phyloP scores from a whole-genome alignment of 2,888 invertebrate species.

The Thysanoteuthis rhombus region DNA sequence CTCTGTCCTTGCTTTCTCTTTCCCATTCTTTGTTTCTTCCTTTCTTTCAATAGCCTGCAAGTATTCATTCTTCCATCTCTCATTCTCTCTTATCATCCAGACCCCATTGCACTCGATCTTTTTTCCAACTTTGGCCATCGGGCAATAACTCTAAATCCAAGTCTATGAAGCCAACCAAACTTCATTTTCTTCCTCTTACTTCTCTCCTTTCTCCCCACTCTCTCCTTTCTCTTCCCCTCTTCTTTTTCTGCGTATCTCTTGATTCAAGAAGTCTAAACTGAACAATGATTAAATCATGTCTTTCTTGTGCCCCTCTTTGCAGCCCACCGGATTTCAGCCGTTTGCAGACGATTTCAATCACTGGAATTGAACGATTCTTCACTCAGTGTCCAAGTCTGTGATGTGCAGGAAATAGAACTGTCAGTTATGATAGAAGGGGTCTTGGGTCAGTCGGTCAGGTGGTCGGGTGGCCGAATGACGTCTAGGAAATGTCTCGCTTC shows the following conservation, averaged over 20 bases:
- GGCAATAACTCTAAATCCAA: background rate
- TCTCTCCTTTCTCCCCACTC: background rate
- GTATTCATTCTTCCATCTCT: no score
- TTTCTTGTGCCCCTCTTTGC: background rate
- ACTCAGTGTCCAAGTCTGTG: background rate
- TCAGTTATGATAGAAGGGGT: background rate
- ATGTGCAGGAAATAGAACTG: constrained; percentile 12
- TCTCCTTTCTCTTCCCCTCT: background rate
- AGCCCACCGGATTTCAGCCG: background rate
- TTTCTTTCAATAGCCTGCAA: background rate
- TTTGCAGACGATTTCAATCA: background rate
- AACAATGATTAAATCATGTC: background rate
- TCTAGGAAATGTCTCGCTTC: background rate
- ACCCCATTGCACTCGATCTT: background rate
- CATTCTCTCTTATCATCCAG: background rate
- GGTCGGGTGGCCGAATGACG: background rate
- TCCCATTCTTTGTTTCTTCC: background rate
- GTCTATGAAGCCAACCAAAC: background rate
- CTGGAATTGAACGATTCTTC: constrained; percentile 12
- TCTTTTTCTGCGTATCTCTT: background rate
- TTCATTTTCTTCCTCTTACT: background rate
- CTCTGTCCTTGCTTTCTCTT: background rate
- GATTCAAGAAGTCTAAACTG: background rate
- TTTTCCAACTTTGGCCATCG: background rate
- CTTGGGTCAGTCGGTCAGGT: background rate